Evolutionary conservation across 2,113 vertebrate genomes (phyloP).

Genomic region (Hippocampus mohnikei): DNA sequence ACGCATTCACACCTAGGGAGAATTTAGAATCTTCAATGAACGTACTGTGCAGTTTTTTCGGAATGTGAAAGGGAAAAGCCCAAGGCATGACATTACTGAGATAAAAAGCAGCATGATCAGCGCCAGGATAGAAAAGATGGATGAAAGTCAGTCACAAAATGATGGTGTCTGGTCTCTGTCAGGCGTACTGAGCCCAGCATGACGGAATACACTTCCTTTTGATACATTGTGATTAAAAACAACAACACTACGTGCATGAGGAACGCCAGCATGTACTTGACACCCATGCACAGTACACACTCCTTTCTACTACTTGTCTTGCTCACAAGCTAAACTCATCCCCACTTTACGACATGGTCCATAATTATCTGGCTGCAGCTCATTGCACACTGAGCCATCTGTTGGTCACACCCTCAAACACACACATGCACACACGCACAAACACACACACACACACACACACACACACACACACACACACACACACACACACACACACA

Average conservation of each 20-base stretch:
- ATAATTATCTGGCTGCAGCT: conserved; percentile 66
- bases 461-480: background rate
- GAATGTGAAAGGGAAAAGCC: no score
- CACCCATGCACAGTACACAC: background rate
- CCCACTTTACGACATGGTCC: conserved; percentile 46
- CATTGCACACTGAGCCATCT: conserved; percentile 64
- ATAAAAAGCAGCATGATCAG: background rate
- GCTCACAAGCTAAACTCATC: background rate
- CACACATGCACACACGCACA: background rate
- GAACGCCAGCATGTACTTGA: no score
- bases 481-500: background rate
- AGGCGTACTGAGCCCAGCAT: conserved; percentile 27
- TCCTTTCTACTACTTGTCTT: conserved; percentile 20
- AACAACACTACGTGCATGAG: background rate
- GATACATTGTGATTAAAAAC: background rate
- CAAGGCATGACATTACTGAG: background rate
- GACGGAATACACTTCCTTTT: conserved; percentile 36
- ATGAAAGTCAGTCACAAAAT: conserved; percentile 14
- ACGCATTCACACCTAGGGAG: no score
- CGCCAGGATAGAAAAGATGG: conserved; percentile 3
- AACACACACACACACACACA: no score
- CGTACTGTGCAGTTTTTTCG: no score
- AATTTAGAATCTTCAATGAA: no score
- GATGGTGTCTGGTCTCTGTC: conserved; percentile 19
- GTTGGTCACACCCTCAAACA: conserved; percentile 27